A percentile compares a stretch with the other conserved stretches of the same genome.
These are phyloP conservation scores for Ctenoplectra terminalis DNA, from an alignment of 1,140 invertebrate genomes.

Conservation along the genomic window DNA sequence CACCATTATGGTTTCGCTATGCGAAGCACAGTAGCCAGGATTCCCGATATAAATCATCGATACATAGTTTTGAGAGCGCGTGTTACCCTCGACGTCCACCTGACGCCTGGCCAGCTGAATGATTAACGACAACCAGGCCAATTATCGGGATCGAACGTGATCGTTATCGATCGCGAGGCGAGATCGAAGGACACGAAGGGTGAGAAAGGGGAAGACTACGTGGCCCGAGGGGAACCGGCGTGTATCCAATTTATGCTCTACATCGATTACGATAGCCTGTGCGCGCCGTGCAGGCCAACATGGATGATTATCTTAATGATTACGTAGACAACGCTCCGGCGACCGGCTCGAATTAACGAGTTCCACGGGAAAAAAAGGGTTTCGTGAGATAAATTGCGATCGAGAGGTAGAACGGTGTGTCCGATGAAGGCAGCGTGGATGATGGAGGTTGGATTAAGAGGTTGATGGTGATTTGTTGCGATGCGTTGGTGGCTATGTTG, in stretches of 20 bases:
- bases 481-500: neutral
- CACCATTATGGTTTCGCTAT: too few species aligned
- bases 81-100: neutral
- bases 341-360: constrained; percentile 40
- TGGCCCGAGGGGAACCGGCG: constrained; percentile 1
- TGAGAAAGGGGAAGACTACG: neutral
- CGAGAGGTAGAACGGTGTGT: neutral
- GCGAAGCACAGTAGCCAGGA: neutral
- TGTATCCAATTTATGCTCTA: constrained; percentile 70
- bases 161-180: constrained; percentile 53
- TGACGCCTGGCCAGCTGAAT: constrained; percentile 14
- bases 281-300: constrained; percentile 57
- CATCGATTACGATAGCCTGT: constrained; percentile 72
- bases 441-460: neutral
- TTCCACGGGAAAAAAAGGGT: neutral
- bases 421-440: neutral
- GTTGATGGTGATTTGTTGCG: neutral
- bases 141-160: constrained; percentile 48
- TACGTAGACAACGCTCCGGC: constrained; percentile 59
- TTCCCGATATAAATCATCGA: constrained; percentile 9
- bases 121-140: constrained; percentile 26
- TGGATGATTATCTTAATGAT: constrained; percentile 74
- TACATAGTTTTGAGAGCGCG: neutral
- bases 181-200: neutral
- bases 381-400: neutral